Evolutionary conservation across 2,113 vertebrate genomes (phyloP), one percentile per base, ranked within the genome.

Genomic region (Campylomormyrus tamandua): DNA sequence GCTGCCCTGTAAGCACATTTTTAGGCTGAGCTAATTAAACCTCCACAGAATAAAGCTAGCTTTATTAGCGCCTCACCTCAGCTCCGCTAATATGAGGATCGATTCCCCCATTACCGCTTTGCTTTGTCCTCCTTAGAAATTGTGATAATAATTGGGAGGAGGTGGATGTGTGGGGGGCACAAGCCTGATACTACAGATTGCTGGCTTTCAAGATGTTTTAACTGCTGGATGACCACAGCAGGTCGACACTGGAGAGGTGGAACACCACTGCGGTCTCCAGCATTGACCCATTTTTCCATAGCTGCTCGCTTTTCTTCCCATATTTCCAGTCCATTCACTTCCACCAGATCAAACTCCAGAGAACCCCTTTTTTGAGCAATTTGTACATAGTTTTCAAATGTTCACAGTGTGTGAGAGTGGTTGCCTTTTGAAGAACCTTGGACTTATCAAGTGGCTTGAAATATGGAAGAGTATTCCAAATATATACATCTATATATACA

Each of bases 1-100:
- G 89, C 88, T 88, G 93, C 94, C 88, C 93, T 31, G 95, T 96
- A 95, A 96, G 95, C 95, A 96, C 94, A 95, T 96, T 96, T 96
- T 92, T 94, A 92, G 91, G 92, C 90, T 58, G 58, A 94, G 94
- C 95, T 96, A 96, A 96, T 96, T 96, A 96, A 95, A 95, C 94
- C 93, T 94, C 92, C 91, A 92, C 92, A 92, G 95, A 95, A 95
- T 95, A 95, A 94, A 91, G 92, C 92, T 91, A 90, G 91, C 90
- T 95, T 95, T 95, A 95, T 96, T 96, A 96, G 95, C 92, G 92
- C 95, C 93, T 93, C 93, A 93, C 91, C 93, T 70, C 90, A 31
- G 92, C 92, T 90, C 91, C 84, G 92, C 92, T 95, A 94, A 95
- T 94, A 95, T 91, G 66, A 92, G 93, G 94, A 96, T 96, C 95